Evolutionary conservation across 2,888 invertebrate species (phyloP), one percentile per base, ranked within the genome.

Genomic region (Pardosa pseudoannulata): DNA sequence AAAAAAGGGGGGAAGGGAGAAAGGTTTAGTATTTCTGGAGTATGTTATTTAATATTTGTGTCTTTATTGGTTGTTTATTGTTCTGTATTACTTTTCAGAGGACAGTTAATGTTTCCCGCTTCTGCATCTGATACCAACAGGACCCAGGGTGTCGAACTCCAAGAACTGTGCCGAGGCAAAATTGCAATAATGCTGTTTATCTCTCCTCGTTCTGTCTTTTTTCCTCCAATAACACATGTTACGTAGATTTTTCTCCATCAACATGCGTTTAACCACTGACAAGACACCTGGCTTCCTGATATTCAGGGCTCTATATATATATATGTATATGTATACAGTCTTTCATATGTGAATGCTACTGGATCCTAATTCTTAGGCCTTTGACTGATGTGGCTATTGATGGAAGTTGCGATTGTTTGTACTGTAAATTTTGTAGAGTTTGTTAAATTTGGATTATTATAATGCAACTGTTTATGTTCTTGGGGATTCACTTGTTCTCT

Each of bases 221-320:
- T 29, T 16, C 16, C 31, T 65, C 65, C 29, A n/a, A 5, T 23
- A 6, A 16, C 3, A 56, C 19, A 56, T 56, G 23, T 56, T 23
- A 16, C 16, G 56, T 56, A 23, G 7, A 23, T 23, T 2, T 56
- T 19, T 23, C n/a, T 19, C 7, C 3, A 39, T 70, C n/a, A 50
- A n/a, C 41, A n/a, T 9, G n/a, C 13, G n/a, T 23, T 7, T 36
- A 36, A 39, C 23, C 7, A 27, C 68, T 27, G n/a, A n/a, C n/a
- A n/a, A n/a, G 73, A 50, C 56, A 56, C 56, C 56, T 56, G 11
- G 56, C 56, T 67, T 68, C 78, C 78, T 78, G 78, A 78, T 32
- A 78, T 78, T 78, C 78, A 78, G 78, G 78, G 78, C 56, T 27
- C 36, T 72, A 32, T 41, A n/a, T n/a, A n/a, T n/a, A n/a, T n/a